Evolutionary conservation across 1,140 invertebrate species (phyloP), one percentile per base, ranked within the genome.

Genomic region (Drosophila auraria): DNA sequence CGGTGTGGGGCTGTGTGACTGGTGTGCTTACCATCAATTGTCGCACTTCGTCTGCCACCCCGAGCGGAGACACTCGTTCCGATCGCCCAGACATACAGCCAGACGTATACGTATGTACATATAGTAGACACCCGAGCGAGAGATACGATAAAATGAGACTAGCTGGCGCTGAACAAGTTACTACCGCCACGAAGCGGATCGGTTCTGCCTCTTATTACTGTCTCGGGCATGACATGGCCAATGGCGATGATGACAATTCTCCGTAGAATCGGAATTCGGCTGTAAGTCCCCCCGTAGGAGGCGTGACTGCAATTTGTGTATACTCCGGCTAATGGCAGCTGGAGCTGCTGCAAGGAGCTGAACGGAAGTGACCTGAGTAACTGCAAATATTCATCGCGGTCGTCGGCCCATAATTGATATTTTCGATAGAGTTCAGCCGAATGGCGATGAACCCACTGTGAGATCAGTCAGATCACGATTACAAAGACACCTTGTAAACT

Each of bases 131-230:
- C 49, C 38, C 60, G 33, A 51, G 36, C 9, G 12, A 62, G 36
- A 57, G 20, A 40, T 57, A 40, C 33, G 45, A 44, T 49, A 38
- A 49, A 53, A 61, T 53, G 75, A 87, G 76, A 86, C 82, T 11
- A 45, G 54, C 61, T 66, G 84, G 51, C 78, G 72, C 69, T 65
- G 58, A 89, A 44, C 84, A 57, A 78, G 84, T 78, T 81, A 60
- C 65, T 78, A 75, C 83, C 74, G 83, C 73, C 62, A 62, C 53
- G 51, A 87, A 89, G 83, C 73, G 80, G 83, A 75, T 87, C 65
- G 54, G 42, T 53, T 78, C 73, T 49, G 72, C 61, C 58, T 42
- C 64, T 49, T 45, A 63, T 56, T 62, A 77, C 59, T 80, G 78
- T 61, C 60, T 69, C 50, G 50, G 27, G n/a, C 20, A 45, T 45